Conservation (phyloP, 2,797 vertebrate species). For the Muscicapa striata region DNA sequence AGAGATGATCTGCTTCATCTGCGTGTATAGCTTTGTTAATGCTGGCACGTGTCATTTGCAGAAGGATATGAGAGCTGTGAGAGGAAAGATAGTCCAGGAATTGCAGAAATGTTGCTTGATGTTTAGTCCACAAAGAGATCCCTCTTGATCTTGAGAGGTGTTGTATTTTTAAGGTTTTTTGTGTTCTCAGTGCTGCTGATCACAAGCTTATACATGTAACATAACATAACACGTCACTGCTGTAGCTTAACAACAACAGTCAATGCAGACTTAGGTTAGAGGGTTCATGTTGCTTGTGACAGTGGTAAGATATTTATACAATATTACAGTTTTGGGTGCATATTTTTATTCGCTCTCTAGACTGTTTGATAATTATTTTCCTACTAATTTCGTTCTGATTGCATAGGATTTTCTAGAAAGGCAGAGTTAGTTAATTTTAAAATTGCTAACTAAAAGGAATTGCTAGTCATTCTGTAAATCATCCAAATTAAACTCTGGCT, state of each 20-base stretch:
- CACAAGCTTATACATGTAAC: neutral
- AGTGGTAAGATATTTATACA: neutral
- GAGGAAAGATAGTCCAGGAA: neutral
- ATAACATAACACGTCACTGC: neutral
- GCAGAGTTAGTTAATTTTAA: neutral
- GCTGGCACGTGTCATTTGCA: neutral
- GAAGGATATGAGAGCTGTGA: neutral
- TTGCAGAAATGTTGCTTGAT: neutral
- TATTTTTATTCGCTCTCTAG: neutral
- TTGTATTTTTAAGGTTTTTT: neutral
- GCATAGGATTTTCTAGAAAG: neutral
- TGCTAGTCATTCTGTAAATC: neutral
- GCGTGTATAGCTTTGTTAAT: neutral
- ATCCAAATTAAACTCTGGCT: neutral
- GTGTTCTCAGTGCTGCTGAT: neutral
- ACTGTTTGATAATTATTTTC: neutral
- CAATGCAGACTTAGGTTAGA: neutral
- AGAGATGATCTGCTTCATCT: neutral
- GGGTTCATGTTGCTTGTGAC: neutral
- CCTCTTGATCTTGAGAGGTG: neutral
- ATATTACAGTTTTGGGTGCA: rapidly evolving
- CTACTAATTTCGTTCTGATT: neutral
- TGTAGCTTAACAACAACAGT: neutral
- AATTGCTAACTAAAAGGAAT: neutral
- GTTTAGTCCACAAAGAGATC: neutral